Conservation (phyloP, 2,888 invertebrate species). For the Lasioglossum pauxillum region DNA sequence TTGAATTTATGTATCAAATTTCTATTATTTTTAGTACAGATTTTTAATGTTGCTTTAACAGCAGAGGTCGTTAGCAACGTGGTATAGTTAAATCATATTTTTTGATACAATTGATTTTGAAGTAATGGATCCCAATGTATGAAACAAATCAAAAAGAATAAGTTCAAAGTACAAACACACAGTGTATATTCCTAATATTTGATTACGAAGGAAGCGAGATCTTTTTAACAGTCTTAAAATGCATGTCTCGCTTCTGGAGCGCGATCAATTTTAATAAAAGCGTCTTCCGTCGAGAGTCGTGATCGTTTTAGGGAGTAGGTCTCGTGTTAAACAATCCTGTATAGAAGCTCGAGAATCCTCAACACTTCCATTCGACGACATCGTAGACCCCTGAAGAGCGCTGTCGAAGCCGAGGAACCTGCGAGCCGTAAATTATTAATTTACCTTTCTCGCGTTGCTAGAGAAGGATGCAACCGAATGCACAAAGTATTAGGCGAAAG, state of each 20-base stretch:
- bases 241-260: no score
- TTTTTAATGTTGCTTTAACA: background rate
- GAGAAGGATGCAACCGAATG: background rate
- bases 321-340: no score
- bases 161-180: no score
- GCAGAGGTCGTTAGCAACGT: no score
- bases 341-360: no score
- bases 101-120: no score
- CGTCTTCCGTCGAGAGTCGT: background rate
- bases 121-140: no score
- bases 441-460: background rate
- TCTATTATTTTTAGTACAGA: background rate
- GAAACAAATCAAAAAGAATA: no score
- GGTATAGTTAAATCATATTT: no score
- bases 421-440: background rate
- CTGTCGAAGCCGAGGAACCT: background rate
- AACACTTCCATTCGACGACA: background rate
- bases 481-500: background rate
- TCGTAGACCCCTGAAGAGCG: background rate
- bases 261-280: background rate
- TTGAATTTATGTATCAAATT: background rate
- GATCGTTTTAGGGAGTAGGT: background rate
- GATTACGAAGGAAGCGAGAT: no score
- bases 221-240: no score
- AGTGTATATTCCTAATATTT: no score